These are phyloP conservation scores for Cephus cinctus DNA, from an alignment of 1,140 invertebrate species.

Conservation along the genomic window DNA sequence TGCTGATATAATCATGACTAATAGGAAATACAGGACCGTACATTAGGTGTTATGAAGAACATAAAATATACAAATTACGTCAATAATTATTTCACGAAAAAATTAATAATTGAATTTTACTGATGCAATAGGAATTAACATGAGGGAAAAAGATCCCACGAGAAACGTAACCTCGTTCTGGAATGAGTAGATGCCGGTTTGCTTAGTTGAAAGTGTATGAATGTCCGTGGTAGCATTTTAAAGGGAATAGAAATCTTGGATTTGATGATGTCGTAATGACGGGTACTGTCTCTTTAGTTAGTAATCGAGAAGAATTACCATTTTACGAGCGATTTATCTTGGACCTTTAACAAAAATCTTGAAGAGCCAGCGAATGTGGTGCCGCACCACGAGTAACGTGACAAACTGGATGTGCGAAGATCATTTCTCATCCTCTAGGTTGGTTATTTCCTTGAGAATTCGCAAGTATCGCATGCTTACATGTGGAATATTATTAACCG, in stretches of 20 bases:
- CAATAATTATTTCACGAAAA: background rate
- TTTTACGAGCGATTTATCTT: conserved; percentile 5
- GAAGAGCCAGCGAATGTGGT: too few species aligned
- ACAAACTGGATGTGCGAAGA: too few species aligned
- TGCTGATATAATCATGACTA: background rate
- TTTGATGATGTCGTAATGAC: background rate
- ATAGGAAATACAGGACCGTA: background rate
- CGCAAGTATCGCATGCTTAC: too few species aligned
- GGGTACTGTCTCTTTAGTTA: background rate
- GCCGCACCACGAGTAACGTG: too few species aligned
- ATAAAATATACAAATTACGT: conserved; percentile 5
- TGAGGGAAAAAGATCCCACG: background rate
- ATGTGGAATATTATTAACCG: too few species aligned
- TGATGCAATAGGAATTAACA: conserved; percentile 1
- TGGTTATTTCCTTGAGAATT: too few species aligned
- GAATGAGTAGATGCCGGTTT: conserved; percentile 7
- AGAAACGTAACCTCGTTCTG: conserved; percentile 24
- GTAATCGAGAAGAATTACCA: background rate
- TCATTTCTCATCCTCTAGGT: too few species aligned
- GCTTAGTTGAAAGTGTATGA: background rate
- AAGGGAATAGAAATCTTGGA: background rate
- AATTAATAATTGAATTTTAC: background rate
- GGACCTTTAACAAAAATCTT: background rate
- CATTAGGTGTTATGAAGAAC: background rate
- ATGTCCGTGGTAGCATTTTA: background rate